Percentiles rank a stretch among this genome's conserved stretches.
These are phyloP conservation scores for Gambusia yucatana DNA, from an alignment of 2,797 vertebrate genomes.

Conservation along the genomic window DNA sequence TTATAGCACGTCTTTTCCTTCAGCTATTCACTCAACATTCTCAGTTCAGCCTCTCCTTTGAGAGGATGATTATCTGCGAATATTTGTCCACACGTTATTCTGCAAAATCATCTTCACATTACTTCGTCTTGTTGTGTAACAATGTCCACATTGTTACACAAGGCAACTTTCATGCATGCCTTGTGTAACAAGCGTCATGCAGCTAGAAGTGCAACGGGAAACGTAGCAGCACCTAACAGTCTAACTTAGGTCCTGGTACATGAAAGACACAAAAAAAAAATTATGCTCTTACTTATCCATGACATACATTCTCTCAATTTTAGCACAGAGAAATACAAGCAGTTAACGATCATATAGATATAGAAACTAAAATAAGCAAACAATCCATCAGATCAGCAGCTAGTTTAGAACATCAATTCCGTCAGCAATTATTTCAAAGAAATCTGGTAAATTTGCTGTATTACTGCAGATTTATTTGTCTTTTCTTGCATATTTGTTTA, in stretches of 20 bases:
- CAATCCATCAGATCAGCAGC: not conserved
- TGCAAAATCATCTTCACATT: not conserved
- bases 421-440: not conserved
- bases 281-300: slow-evolving; percentile 1
- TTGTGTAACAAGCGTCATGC: slow-evolving; percentile 18
- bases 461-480: not conserved
- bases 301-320: not conserved
- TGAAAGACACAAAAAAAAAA: slow-evolving; percentile 15
- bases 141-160: not conserved
- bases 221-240: not conserved
- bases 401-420: not conserved
- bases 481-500: not conserved
- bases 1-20: slow-evolving; percentile 6
- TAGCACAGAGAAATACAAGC: not conserved
- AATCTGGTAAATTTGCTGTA: not conserved
- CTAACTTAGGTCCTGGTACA: not conserved
- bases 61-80: slow-evolving; percentile 37
- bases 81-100: slow-evolving; percentile 24
- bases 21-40: not conserved
- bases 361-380: not conserved
- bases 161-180: too few relatives aligned
- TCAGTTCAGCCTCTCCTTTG: slow-evolving; percentile 18
- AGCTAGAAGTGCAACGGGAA: not conserved
- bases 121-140: slow-evolving; percentile 3
- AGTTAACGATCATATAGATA: not conserved